Percentiles rank a stretch among this genome's conserved stretches.
phyloP scores from a whole-genome alignment of 2,113 vertebrate species.

The Parus major region DNA sequence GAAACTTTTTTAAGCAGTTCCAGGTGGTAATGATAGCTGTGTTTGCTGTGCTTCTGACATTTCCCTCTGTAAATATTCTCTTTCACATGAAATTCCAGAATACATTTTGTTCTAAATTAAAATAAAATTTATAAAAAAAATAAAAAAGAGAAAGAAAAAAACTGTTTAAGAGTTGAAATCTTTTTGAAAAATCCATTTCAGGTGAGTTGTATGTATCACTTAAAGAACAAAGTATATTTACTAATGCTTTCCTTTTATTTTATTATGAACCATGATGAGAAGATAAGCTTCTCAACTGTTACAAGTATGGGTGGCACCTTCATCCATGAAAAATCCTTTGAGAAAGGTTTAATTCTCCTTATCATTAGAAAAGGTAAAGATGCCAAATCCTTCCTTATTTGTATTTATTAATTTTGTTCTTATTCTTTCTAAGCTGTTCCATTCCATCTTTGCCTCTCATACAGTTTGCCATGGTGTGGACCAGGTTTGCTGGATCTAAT shows the following conservation, averaged over 20 bases:
- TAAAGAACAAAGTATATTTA: not conserved
- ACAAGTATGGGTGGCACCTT: not conserved
- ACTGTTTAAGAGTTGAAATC: not conserved
- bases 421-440: not conserved
- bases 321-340: not conserved
- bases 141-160: not conserved
- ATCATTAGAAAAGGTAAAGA: not conserved
- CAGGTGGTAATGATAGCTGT: constrained; percentile 30
- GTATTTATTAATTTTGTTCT: not conserved
- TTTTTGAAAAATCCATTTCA: not conserved
- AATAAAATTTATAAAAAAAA: not conserved
- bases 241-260: not conserved
- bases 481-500: not conserved
- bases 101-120: not conserved
- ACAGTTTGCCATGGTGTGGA: not conserved
- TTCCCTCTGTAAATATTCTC: constrained; percentile 17
- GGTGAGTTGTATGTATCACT: not conserved
- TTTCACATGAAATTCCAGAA: not conserved
- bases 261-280: not conserved
- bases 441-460: not conserved
- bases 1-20: constrained; percentile 34
- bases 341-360: not conserved
- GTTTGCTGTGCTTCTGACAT: constrained; percentile 15
- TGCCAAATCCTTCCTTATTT: not conserved
- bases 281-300: not conserved